Percentiles rank a stretch among this genome's conserved stretches.
phyloP scores from a whole-genome alignment of 1,140 invertebrate genomes.

The Bacillus rossius region DNA sequence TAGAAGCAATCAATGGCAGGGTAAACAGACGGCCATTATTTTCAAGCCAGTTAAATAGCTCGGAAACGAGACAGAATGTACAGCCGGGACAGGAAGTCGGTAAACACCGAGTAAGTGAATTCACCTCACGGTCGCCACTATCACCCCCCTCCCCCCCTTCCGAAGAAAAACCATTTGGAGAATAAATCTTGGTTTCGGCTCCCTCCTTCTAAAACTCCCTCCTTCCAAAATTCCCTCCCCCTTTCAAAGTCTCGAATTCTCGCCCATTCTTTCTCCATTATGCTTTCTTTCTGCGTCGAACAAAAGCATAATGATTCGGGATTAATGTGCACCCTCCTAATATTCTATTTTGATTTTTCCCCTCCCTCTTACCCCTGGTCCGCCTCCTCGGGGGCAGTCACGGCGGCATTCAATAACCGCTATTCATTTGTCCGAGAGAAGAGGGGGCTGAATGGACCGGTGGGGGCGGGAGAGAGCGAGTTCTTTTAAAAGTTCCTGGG shows the following conservation, averaged over 20 bases:
- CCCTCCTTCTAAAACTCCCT: too few relatives aligned
- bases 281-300: constrained; percentile 3
- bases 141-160: too few relatives aligned
- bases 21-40: too few relatives aligned
- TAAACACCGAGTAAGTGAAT: too few relatives aligned
- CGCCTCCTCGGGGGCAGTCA: not conserved
- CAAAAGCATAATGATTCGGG: constrained; percentile 9
- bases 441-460: not conserved
- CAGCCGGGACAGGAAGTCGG: too few relatives aligned
- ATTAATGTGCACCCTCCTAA: constrained; percentile 3
- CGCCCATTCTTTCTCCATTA: not conserved
- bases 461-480: not conserved
- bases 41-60: too few relatives aligned
- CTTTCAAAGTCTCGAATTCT: not conserved
- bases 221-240: too few relatives aligned
- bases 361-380: not conserved
- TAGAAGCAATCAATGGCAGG: too few relatives aligned
- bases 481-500: not conserved
- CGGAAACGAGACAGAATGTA: too few relatives aligned
- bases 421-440: constrained; percentile 3
- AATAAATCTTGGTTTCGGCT: not conserved
- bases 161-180: too few relatives aligned
- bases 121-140: too few relatives aligned
- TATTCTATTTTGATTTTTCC: constrained; percentile 6
- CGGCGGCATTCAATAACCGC: not conserved